These are phyloP conservation scores for Acholoe squamosa DNA, from an alignment of 2,888 invertebrate species.

Conservation along the genomic window DNA sequence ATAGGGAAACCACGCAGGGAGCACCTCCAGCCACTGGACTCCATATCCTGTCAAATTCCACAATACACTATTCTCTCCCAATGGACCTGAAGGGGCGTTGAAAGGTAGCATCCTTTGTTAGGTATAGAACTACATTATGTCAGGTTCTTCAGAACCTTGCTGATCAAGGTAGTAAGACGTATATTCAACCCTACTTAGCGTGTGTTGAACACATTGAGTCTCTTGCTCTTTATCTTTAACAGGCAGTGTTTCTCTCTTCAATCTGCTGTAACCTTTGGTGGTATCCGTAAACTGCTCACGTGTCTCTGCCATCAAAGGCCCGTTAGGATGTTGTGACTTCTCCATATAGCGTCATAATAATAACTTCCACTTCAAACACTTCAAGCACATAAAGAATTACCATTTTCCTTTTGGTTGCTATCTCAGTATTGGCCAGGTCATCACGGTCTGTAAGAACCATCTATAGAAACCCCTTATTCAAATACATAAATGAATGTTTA, in stretches of 20 bases:
- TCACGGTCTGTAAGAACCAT: no score
- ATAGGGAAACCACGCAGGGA: neutral
- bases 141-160: no score
- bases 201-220: no score
- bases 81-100: conserved; percentile 8
- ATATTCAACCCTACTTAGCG: no score
- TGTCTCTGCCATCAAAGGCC: neutral
- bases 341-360: neutral
- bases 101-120: neutral
- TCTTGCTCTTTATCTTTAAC: neutral
- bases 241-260: neutral
- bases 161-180: no score
- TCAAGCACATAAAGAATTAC: neutral
- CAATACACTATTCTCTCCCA: neutral
- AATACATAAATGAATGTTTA: no score
- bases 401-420: neutral
- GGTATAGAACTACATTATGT: neutral
- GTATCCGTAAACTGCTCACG: neutral
- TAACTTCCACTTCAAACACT: neutral
- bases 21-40: neutral
- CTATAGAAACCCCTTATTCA: no score
- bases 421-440: no score
- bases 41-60: neutral
- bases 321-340: neutral
- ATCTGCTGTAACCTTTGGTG: neutral